phyloP scores from a whole-genome alignment of 2,888 invertebrate genomes.

The Miltochrista miniata region DNA sequence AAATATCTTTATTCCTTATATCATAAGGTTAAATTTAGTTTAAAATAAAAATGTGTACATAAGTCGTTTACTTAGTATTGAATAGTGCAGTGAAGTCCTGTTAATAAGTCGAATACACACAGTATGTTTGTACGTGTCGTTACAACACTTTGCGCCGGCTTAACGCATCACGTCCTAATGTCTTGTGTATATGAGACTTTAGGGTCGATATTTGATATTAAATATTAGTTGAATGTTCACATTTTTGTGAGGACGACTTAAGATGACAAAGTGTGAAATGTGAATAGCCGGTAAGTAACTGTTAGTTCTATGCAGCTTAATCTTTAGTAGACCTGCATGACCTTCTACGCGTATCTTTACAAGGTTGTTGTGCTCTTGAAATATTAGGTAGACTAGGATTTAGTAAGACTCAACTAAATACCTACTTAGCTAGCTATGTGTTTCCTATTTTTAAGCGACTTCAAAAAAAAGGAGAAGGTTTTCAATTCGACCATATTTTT shows the following conservation, averaged over 20 bases:
- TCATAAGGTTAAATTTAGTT: slow-evolving; percentile 32
- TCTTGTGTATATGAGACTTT: slow-evolving; percentile 76
- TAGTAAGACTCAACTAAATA: too few species aligned
- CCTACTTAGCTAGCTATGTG: too few species aligned
- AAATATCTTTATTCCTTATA: slow-evolving; percentile 21
- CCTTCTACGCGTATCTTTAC: too few species aligned
- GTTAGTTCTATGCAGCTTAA: slow-evolving; percentile 21
- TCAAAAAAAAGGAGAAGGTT: too few species aligned
- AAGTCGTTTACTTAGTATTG: slow-evolving; percentile 10
- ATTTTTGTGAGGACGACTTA: slow-evolving; percentile 67
- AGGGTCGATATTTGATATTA: slow-evolving; percentile 73
- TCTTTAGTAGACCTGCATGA: too few species aligned
- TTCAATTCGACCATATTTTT: too few species aligned
- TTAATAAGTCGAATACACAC: slow-evolving; percentile 77
- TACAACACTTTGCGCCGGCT: slow-evolving; percentile 78
- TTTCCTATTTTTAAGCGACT: too few species aligned
- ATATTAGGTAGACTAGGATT: too few species aligned
- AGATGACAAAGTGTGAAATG: slow-evolving; percentile 68
- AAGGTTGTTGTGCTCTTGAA: too few species aligned
- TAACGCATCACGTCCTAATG: slow-evolving; percentile 76
- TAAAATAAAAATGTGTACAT: slow-evolving; percentile 8
- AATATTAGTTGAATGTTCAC: slow-evolving; percentile 76
- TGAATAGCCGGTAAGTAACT: slow-evolving; percentile 35
- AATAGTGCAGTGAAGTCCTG: slow-evolving; percentile 63
- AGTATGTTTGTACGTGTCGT: slow-evolving; percentile 72